These are phyloP conservation scores for Gephyroberyx darwinii DNA, from an alignment of 2,797 vertebrate genomes.

Conservation along the genomic window DNA sequence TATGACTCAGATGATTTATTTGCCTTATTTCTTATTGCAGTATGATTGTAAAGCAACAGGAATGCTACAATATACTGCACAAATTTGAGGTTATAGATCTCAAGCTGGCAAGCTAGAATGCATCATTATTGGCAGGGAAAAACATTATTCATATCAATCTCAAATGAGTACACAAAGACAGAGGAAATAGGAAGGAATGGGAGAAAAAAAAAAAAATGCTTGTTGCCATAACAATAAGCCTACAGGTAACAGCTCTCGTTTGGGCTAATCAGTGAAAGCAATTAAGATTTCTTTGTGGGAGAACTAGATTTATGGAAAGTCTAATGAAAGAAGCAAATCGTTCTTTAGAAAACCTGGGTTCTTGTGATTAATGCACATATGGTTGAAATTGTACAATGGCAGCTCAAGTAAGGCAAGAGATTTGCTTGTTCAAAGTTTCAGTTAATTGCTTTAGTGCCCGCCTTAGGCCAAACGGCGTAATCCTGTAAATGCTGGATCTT, in stretches of 20 bases:
- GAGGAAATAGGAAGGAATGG: slow-evolving; percentile 52
- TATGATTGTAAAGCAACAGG: slow-evolving; percentile 37
- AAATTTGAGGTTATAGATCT: slow-evolving; percentile 63
- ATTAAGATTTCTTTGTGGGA: slow-evolving; percentile 34
- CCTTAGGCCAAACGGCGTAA: no score
- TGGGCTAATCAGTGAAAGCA: slow-evolving; percentile 51
- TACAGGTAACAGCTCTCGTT: slow-evolving; percentile 57
- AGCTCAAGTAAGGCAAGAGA: slow-evolving; percentile 1
- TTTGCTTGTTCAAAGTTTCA: slow-evolving; percentile 1
- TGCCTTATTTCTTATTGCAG: slow-evolving; percentile 55
- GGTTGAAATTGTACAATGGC: slow-evolving; percentile 25
- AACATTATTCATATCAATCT: slow-evolving; percentile 57
- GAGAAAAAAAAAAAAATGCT: slow-evolving; percentile 50
- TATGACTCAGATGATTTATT: slow-evolving; percentile 62
- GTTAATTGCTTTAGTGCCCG: no score
- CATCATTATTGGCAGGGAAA: slow-evolving; percentile 44
- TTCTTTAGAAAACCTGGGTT: slow-evolving; percentile 16
- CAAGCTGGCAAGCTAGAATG: slow-evolving; percentile 37
- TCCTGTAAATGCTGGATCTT: no score
- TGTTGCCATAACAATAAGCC: slow-evolving; percentile 76
- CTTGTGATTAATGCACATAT: slow-evolving; percentile 17
- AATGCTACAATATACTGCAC: slow-evolving; percentile 35
- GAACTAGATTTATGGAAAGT: not conserved
- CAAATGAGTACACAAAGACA: slow-evolving; percentile 52
- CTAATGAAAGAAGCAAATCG: slow-evolving; percentile 9